phyloP scores from a whole-genome alignment of 2,797 vertebrate species.

The Alca torda region DNA sequence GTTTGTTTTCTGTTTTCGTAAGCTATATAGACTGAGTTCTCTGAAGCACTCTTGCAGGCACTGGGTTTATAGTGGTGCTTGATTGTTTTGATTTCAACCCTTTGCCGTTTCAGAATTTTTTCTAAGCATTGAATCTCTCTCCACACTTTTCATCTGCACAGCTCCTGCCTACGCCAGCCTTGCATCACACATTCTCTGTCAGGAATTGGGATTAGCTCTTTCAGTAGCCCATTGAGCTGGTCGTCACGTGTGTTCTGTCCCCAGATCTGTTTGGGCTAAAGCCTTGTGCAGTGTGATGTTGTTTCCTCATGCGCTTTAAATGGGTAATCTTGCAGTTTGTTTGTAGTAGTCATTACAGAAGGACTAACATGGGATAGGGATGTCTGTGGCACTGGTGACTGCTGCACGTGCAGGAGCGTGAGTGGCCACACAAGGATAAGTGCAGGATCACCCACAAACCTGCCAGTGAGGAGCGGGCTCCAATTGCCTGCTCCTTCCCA shows the following conservation, averaged over 20 bases:
- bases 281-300: neutral
- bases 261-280: neutral
- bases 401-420: neutral
- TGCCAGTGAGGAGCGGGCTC: neutral
- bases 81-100: neutral
- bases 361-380: neutral
- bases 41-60: neutral
- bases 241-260: neutral
- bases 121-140: neutral
- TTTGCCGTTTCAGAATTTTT: neutral
- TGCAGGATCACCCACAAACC: neutral
- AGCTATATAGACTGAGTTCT: neutral
- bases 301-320: neutral
- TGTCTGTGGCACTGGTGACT: neutral
- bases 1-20: neutral
- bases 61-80: neutral
- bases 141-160: neutral
- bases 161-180: neutral
- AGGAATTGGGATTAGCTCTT: neutral
- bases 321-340: neutral
- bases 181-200: neutral
- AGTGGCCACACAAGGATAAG: neutral
- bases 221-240: neutral
- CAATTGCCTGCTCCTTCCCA: neutral
- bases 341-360: neutral